Percentiles rank a stretch among this genome's conserved stretches.
These are phyloP conservation scores for Phlogophora meticulosa DNA, from an alignment of 2,888 invertebrate genomes.

Conservation along the genomic window DNA sequence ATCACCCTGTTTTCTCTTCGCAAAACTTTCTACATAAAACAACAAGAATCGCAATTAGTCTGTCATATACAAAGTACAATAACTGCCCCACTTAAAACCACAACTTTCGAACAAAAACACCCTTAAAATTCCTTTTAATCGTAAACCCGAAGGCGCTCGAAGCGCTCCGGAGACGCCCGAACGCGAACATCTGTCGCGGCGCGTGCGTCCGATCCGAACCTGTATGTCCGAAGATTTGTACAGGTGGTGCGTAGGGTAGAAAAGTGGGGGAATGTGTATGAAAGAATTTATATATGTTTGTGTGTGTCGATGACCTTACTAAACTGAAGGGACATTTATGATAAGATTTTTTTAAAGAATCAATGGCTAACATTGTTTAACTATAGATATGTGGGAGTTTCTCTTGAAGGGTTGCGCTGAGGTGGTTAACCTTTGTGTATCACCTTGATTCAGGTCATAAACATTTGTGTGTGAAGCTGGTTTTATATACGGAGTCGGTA, in stretches of 20 bases:
- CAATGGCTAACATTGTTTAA: constrained; percentile 28
- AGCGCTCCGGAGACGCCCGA: constrained; percentile 64
- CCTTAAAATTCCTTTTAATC: constrained; percentile 56
- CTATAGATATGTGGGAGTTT: constrained; percentile 3
- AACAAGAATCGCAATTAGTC: constrained; percentile 35
- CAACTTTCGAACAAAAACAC: constrained; percentile 59
- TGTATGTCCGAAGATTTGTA: constrained; percentile 69
- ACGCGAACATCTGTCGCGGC: constrained; percentile 74
- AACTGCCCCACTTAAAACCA: constrained; percentile 46
- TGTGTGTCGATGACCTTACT: constrained; percentile 64
- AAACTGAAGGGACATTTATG: constrained; percentile 38
- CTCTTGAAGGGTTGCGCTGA: constrained; percentile 16
- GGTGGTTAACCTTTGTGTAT: constrained; percentile 39
- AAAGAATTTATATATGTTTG: constrained; percentile 62
- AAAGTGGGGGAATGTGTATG: constrained; percentile 55
- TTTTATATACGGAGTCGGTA: not conserved
- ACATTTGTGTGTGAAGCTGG: not conserved
- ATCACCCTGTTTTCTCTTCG: not conserved
- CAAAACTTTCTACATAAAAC: constrained; percentile 27
- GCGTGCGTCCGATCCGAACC: constrained; percentile 70
- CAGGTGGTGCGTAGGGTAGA: constrained; percentile 69
- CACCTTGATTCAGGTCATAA: constrained; percentile 43
- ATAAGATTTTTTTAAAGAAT: constrained; percentile 47
- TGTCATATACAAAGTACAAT: constrained; percentile 33
- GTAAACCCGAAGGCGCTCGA: constrained; percentile 58